Conservation (phyloP, 2,888 invertebrate genomes). For the Agriopis marginaria region DNA sequence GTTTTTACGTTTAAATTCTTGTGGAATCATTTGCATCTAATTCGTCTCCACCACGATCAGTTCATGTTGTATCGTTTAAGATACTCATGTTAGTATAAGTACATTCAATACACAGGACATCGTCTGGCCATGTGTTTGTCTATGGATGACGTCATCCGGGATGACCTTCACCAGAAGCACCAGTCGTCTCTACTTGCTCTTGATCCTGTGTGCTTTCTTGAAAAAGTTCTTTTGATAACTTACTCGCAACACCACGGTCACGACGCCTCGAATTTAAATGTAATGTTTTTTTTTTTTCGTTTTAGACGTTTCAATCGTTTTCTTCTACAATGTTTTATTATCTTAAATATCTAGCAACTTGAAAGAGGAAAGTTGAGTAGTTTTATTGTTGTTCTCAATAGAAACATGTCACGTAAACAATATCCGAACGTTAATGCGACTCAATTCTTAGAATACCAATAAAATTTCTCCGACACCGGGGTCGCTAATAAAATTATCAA, state of each 20-base stretch:
- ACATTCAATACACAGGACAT: slow-evolving; percentile 30
- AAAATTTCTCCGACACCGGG: slow-evolving; percentile 42
- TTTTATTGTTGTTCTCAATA: slow-evolving; percentile 35
- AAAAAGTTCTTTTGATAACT: background rate
- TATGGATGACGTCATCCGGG: slow-evolving; percentile 57
- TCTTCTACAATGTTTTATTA: background rate
- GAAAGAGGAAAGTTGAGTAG: slow-evolving; percentile 1
- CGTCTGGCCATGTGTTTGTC: slow-evolving; percentile 43
- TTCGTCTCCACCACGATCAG: background rate
- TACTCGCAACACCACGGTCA: background rate
- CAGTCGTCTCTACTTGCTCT: slow-evolving; percentile 52
- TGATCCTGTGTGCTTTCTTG: slow-evolving; percentile 41
- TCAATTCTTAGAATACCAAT: slow-evolving; percentile 32
- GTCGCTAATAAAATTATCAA: slow-evolving; percentile 46
- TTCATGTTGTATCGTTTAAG: slow-evolving; percentile 12
- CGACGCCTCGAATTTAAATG: background rate
- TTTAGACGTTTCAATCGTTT: background rate
- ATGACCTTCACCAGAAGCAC: slow-evolving; percentile 43
- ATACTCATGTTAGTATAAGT: background rate
- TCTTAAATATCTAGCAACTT: background rate
- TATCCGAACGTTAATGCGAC: slow-evolving; percentile 22
- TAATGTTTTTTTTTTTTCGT: background rate
- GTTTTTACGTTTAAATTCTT: background rate
- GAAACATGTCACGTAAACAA: slow-evolving; percentile 37
- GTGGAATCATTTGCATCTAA: background rate